Percentiles rank a stretch among this genome's conserved stretches.
These are phyloP conservation scores for Colostygia pectinataria DNA, from an alignment of 2,888 invertebrate species.

Conservation along the genomic window DNA sequence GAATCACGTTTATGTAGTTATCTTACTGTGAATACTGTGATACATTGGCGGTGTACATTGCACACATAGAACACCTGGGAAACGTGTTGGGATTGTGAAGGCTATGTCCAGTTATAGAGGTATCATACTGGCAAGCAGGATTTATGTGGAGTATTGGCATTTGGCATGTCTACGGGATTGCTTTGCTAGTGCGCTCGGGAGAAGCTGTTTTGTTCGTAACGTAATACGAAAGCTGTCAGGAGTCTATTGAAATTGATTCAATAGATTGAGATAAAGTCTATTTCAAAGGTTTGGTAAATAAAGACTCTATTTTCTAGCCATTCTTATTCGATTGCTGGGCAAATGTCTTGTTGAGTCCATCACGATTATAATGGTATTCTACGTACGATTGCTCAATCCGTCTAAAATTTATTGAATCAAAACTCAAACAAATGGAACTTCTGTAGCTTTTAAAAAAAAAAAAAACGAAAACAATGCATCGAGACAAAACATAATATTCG, in stretches of 20 bases:
- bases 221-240: constrained; percentile 2
- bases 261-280: neutral
- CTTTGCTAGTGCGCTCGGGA: constrained; percentile 5
- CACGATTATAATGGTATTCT: too few relatives aligned
- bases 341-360: too few relatives aligned
- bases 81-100: constrained; percentile 3
- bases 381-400: too few relatives aligned
- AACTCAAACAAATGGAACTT: too few relatives aligned
- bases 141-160: constrained; percentile 15
- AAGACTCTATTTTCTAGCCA: too few relatives aligned
- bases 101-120: constrained; percentile 1
- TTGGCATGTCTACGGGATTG: constrained; percentile 10
- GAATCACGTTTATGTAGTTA: constrained; percentile 1
- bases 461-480: too few relatives aligned
- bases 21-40: neutral
- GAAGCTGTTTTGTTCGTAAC: neutral
- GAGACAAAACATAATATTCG: too few relatives aligned
- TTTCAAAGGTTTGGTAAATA: too few relatives aligned
- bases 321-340: too few relatives aligned
- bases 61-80: neutral
- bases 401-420: too few relatives aligned
- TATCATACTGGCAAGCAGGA: neutral
- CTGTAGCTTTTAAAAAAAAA: too few relatives aligned
- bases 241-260: neutral
- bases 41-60: constrained; percentile 7